phyloP scores from a whole-genome alignment of 2,113 vertebrate genomes.

The Sander vitreus region DNA sequence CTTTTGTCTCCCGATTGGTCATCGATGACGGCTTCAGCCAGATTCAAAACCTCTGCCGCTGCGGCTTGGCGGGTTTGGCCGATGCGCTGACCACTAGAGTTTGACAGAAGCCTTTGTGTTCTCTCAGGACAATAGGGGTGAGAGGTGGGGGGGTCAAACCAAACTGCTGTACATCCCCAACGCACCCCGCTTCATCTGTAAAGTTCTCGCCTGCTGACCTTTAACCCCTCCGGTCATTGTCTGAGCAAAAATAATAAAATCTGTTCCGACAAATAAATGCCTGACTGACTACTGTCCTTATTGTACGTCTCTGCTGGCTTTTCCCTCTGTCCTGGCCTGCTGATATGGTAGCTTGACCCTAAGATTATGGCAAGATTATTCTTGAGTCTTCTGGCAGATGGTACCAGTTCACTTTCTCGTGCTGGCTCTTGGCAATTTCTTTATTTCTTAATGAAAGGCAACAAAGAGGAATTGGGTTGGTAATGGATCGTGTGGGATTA shows the following conservation, averaged over 20 bases:
- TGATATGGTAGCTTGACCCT: constrained; percentile 54
- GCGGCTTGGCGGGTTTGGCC: constrained; percentile 50
- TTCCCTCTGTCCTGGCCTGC: constrained; percentile 30
- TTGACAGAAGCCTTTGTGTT: constrained; percentile 79
- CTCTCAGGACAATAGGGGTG: constrained; percentile 77
- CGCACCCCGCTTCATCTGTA: constrained; percentile 66
- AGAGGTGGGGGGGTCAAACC: constrained; percentile 77
- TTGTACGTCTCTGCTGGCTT: constrained; percentile 48
- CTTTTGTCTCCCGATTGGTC: constrained; percentile 54
- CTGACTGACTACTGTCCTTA: constrained; percentile 52
- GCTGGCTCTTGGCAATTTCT: constrained; percentile 60
- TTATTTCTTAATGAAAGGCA: constrained; percentile 76
- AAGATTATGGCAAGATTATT: constrained; percentile 83
- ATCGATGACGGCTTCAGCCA: background rate
- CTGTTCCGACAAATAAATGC: constrained; percentile 71
- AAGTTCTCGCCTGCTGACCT: constrained; percentile 80
- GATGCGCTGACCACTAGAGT: constrained; percentile 71
- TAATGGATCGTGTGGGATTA: constrained; percentile 66
- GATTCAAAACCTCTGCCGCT: constrained; percentile 52
- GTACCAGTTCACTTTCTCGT: constrained; percentile 56
- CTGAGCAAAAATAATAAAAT: constrained; percentile 82
- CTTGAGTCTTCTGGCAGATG: constrained; percentile 77
- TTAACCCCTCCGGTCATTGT: constrained; percentile 81
- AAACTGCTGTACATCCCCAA: constrained; percentile 61
- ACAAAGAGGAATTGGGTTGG: constrained; percentile 71